Base-by-base conservation (phyloP, 1,140 invertebrate species). In the Penaeus japonicus region DNA sequence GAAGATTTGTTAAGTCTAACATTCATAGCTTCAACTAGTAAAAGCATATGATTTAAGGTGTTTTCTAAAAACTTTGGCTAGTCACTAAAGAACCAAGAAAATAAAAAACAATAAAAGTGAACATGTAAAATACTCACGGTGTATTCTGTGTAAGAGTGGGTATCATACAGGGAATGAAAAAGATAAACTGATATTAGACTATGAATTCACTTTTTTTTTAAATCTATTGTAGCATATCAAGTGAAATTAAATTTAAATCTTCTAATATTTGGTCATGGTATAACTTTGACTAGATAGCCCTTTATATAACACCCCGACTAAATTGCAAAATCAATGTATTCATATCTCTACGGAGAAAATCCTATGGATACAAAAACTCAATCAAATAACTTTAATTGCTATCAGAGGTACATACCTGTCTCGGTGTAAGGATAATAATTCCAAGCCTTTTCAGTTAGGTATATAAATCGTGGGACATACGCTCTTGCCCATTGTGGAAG, bases 401-500 rank as follows among this genome's bases (percentile, higher is more conserved):
- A 73, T 73, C 70, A 73, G 18, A 4, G 0, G 4, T 73, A 20
- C 70, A 73, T 93, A 96, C 96, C 96, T 94, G 97, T 98, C 73
- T 97, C 95, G 54, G 97, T 98, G 92, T 95, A 97, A 73, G 97
- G 97, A 93, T 97, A 98, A 93, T 97, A 98, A 93, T 98, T 98
- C 97, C 97, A 98, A 22, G 97, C 96, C 92, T 97, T 98, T 93
- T 98, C 97, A 89, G 96, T 98, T 0, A 98, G 94, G 93, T 98
- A 98, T 93, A 98, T 98, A 92, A 98, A 95, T 92, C 95, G 95
- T 87, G 97, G 89, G 32, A 89, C 62, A 82, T 89, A 89, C 18
- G 96, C 95, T 92, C 97, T 96, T 87, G 98, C 94, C 97, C 97
- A 98, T 92, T 96, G 96, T 24, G 97, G 97, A 81, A 98, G 93